Evolutionary conservation across 2,888 invertebrate species (phyloP).

Genomic region (Amphipyra berbera): DNA sequence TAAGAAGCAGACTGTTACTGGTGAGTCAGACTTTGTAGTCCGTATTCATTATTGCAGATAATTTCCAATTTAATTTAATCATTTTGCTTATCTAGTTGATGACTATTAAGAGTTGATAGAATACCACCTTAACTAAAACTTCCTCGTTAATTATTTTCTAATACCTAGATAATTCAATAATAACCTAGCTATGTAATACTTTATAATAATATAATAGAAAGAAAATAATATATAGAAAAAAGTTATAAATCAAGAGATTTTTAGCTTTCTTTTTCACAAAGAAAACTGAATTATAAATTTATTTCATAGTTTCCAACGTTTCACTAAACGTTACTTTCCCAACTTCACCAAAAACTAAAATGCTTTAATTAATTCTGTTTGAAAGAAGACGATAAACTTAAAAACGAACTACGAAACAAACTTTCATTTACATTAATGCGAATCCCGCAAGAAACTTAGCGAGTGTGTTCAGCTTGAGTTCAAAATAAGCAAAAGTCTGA

Average conservation of each 20-base stretch:
- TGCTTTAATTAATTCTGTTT: slow-evolving; percentile 33
- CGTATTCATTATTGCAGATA: no score
- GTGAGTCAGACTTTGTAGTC: slow-evolving; percentile 79
- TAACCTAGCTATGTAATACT: no score
- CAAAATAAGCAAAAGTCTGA: slow-evolving; percentile 41
- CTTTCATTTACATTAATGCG: slow-evolving; percentile 55
- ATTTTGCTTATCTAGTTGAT: no score
- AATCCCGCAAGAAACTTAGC: slow-evolving; percentile 37
- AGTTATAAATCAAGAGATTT: no score
- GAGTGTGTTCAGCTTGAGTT: slow-evolving; percentile 31
- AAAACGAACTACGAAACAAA: slow-evolving; percentile 43
- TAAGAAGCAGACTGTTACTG: slow-evolving; percentile 92
- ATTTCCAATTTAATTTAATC: neutral
- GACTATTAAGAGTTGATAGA: no score
- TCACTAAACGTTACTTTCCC: slow-evolving; percentile 14
- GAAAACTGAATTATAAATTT: slow-evolving; percentile 17
- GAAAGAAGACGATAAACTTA: slow-evolving; percentile 38
- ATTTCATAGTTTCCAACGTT: slow-evolving; percentile 5
- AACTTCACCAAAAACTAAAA: slow-evolving; percentile 30
- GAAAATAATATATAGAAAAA: no score
- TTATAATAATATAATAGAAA: no score
- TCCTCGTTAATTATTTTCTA: no score
- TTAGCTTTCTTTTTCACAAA: slow-evolving; percentile 6
- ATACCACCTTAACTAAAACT: no score
- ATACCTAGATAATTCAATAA: no score